These are phyloP conservation scores for Dusona sp. DNA, from an alignment of 2,888 invertebrate genomes.

Conservation along the genomic window DNA sequence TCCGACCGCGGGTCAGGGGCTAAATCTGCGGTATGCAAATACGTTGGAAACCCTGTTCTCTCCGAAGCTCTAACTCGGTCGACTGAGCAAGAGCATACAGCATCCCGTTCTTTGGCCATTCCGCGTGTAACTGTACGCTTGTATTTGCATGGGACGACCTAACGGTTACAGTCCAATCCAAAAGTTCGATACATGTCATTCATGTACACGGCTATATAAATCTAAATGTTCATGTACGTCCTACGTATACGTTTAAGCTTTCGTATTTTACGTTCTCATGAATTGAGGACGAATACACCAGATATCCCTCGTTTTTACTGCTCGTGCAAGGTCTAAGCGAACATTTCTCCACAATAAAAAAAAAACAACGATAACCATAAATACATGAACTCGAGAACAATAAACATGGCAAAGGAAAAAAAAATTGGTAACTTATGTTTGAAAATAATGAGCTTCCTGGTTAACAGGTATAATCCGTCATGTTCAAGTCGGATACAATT, in stretches of 20 bases:
- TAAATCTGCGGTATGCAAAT: conserved; percentile 78
- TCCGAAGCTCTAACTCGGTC: conserved; percentile 30
- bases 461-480: no score
- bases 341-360: not conserved
- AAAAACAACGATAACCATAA: not conserved
- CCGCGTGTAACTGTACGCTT: conserved; percentile 57
- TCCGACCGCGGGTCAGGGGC: conserved; percentile 74
- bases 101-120: conserved; percentile 21
- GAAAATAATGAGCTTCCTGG: no score
- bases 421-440: not conserved
- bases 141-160: conserved; percentile 77
- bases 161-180: conserved; percentile 61
- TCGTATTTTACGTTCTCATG: conserved; percentile 17
- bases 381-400: not conserved
- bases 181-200: conserved; percentile 40
- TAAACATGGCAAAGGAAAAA: not conserved
- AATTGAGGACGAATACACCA: conserved; percentile 1
- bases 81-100: conserved; percentile 42
- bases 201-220: conserved; percentile 36
- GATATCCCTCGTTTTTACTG: not conserved
- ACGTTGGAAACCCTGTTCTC: conserved; percentile 55
- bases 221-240: conserved; percentile 7
- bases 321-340: not conserved
- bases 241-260: conserved; percentile 3
- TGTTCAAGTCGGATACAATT: not conserved